Conservation (phyloP, 2,888 invertebrate species). For the Stramonita haemastoma region DNA sequence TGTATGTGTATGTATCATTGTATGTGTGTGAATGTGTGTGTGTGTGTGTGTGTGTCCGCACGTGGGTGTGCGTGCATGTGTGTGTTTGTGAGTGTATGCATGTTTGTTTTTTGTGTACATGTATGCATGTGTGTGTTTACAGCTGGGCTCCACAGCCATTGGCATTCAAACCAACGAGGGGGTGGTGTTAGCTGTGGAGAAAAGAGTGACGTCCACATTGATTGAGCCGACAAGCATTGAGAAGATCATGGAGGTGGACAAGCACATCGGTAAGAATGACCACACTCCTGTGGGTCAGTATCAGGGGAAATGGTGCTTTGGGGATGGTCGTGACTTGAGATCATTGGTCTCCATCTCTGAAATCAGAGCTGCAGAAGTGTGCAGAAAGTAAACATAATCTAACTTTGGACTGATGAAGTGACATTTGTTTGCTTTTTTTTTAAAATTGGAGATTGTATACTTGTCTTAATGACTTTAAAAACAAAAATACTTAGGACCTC, state of each 20-base stretch:
- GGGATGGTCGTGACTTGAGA: too few species aligned
- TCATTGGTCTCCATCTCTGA: too few species aligned
- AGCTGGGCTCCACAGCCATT: slow-evolving; percentile 97
- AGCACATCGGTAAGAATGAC: slow-evolving; percentile 86
- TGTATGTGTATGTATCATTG: too few species aligned
- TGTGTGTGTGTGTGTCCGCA: background rate
- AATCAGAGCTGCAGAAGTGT: too few species aligned
- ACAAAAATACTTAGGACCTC: too few species aligned
- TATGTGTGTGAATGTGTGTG: background rate
- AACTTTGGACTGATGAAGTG: too few species aligned
- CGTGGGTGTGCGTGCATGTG: background rate
- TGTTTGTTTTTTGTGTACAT: background rate
- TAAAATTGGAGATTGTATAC: too few species aligned
- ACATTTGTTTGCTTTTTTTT: too few species aligned
- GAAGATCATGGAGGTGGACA: slow-evolving; percentile 98
- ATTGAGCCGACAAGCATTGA: slow-evolving; percentile 98
- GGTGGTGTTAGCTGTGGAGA: slow-evolving; percentile 97
- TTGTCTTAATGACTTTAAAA: too few species aligned
- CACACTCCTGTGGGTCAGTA: too few species aligned
- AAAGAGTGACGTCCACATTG: slow-evolving; percentile 95
- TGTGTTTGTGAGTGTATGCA: background rate
- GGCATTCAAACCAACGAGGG: slow-evolving; percentile 98
- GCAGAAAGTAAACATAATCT: too few species aligned
- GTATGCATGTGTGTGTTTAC: slow-evolving; percentile 27
- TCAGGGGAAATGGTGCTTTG: too few species aligned